Evolutionary conservation across 2,113 vertebrate species (phyloP).

Genomic region (Anas platyrhynchos): DNA sequence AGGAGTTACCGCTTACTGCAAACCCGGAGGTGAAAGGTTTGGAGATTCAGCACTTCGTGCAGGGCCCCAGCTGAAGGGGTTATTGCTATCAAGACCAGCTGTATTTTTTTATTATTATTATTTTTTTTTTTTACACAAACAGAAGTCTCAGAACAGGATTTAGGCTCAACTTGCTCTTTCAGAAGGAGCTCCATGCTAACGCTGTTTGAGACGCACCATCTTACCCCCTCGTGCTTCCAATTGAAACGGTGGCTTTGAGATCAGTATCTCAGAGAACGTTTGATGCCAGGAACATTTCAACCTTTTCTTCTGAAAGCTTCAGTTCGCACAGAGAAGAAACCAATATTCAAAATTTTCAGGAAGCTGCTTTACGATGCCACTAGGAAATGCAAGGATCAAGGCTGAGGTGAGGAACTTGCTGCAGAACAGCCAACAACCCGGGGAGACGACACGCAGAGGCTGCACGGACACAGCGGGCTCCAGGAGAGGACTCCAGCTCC

Average conservation of each 20-base stretch:
- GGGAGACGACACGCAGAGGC: neutral
- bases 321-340: neutral
- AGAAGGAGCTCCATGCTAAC: too few species aligned
- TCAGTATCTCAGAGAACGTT: neutral
- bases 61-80: too few species aligned
- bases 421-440: neutral
- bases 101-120: too few species aligned
- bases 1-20: too few species aligned
- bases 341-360: fast-evolving
- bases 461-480: fast-evolving
- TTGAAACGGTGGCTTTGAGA: neutral
- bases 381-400: neutral
- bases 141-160: too few species aligned
- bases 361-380: neutral
- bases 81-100: too few species aligned
- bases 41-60: too few species aligned
- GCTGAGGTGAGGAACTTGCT: fast-evolving
- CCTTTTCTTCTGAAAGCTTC: neutral
- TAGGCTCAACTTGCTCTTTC: too few species aligned
- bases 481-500: neutral
- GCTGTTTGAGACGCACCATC: too few species aligned
- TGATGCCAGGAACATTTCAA: neutral
- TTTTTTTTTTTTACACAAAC: too few species aligned
- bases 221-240: neutral
- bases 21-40: too few species aligned